These are phyloP conservation scores for Phocoena phocoena DNA, from an alignment of 2,113 vertebrate species.

Conservation along the genomic window DNA sequence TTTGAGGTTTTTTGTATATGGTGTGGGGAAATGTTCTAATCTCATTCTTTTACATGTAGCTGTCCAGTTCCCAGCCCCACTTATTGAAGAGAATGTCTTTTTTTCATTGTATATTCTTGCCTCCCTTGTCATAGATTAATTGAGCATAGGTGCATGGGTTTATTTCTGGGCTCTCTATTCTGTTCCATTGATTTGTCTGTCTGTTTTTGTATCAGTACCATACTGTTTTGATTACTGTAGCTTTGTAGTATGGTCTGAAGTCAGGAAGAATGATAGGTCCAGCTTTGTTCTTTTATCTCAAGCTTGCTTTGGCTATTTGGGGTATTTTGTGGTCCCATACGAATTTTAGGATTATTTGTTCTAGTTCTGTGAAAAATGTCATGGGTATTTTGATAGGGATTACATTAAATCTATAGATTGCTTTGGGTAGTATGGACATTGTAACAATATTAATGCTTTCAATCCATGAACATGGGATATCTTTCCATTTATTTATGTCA, in stretches of 20 bases:
- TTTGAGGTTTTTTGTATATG: too few species aligned
- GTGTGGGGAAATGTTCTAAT: too few species aligned
- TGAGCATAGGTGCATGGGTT: neutral
- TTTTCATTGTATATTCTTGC: neutral
- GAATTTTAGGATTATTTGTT: neutral
- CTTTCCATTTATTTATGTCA: neutral
- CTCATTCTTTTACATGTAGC: too few species aligned
- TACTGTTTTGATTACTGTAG: neutral
- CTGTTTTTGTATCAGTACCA: neutral
- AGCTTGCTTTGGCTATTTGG: neutral
- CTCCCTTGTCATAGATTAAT: neutral
- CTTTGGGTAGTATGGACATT: neutral
- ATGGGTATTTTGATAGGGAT: neutral
- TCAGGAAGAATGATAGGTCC: neutral
- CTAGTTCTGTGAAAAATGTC: neutral
- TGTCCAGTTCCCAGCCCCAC: too few species aligned
- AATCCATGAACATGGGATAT: neutral
- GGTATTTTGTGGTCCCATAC: neutral
- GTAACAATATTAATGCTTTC: neutral
- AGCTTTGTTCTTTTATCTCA: neutral
- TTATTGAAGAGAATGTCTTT: too few species aligned
- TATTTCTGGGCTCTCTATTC: neutral
- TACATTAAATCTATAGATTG: neutral
- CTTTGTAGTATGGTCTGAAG: neutral
- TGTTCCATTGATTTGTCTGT: neutral